Evolutionary conservation across 1,140 invertebrate species (phyloP), one percentile per base, ranked within the genome.

Genomic region (Melitaea cinxia): DNA sequence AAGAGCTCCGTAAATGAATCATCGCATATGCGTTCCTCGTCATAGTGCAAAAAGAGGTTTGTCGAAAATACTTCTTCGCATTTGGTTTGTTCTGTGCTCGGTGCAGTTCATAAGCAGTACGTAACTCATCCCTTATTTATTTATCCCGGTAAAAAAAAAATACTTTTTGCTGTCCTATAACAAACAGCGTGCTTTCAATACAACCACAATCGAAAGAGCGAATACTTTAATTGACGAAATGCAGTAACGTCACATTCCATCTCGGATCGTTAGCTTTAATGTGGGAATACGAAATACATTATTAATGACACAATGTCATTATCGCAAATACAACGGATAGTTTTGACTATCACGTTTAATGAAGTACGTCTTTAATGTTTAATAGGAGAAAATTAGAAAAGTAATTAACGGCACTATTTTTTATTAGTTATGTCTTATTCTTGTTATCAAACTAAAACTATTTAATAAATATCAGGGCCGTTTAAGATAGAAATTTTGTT

Each of bases 61-160:
- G 86, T 91, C 88, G 85, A 91, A 91, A 91, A 89, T 86, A 80
- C 74, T 69, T 65, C 80, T 81, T n/a, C n/a, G n/a, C 82, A 76
- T 82, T 83, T 78, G 78, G 82, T 80, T 76, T 73, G 71, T 72
- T 78, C 75, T 75, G 79, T 67, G 68, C 67, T 66, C 71, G 60
- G 49, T 70, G 73, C 67, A 74, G 63, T 68, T 71, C 69, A 70
- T 68, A 70, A 69, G 54, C 67, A 72, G 75, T 21, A 47, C 19
- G 21, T 80, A n/a, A 85, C 82, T 88, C 85, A 89, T 90, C 85
- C 80, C 83, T 89, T 89, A 87, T 89, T 90, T 90, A 88, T 88
- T 90, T 89, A 84, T 87, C 82, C 83, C 76, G 83, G 82, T 88
- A 85, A 83, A 79, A 90, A 72, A 83, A 85, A 88, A 88, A 77